Evolutionary conservation across 2,797 vertebrate genomes (phyloP), one percentile per base, ranked within the genome.

Genomic region (Buphagus erythrorhynchus): DNA sequence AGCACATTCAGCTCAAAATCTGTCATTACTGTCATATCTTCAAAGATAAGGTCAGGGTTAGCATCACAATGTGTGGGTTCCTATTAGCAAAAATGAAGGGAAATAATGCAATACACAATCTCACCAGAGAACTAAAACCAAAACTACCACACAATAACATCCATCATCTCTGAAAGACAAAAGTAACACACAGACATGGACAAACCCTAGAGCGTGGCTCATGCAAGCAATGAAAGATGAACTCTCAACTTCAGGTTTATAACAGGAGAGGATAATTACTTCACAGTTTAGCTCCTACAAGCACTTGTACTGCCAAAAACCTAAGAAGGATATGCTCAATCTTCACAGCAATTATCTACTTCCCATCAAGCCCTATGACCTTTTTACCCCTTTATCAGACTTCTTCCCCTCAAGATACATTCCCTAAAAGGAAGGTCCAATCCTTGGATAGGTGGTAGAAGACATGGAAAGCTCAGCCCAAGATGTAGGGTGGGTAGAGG

Each of bases 11-110:
- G 98, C 94, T 99, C 99, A 97, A 99, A 99, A 97, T 99, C 99
- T 66, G 99, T 99, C 99, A 99, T 99, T 77, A 99, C 99, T 80
- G 99, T 98, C 99, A 99, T 99, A 96, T 99, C 99, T 98, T 99
- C 99, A 93, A 99, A 99, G 96, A 99, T 99, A 80, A 99, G 98
- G 90, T 98, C 98, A 40, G 99, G 98, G 43, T 99, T 98, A 24
- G 99, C 99, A 86, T 99, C 99, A 90, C 97, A 96, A 97, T 99
- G 99, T 42, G 99, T 99, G 54, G 99, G 99, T 86, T 99, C 99
- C 99, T 99, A 45, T 87, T 85, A 95, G 55, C 87, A 94, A 94
- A 96, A 88, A 93, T 14, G 5, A 90, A 74, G 25, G 48, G 24
- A 95, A 90, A 49, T 35, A 61, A 84, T 75, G 46, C 24, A 94